Evolutionary conservation across 2,797 vertebrate genomes (phyloP), one percentile per base, ranked within the genome.

Genomic region (Spinibarbus caldwelli): DNA sequence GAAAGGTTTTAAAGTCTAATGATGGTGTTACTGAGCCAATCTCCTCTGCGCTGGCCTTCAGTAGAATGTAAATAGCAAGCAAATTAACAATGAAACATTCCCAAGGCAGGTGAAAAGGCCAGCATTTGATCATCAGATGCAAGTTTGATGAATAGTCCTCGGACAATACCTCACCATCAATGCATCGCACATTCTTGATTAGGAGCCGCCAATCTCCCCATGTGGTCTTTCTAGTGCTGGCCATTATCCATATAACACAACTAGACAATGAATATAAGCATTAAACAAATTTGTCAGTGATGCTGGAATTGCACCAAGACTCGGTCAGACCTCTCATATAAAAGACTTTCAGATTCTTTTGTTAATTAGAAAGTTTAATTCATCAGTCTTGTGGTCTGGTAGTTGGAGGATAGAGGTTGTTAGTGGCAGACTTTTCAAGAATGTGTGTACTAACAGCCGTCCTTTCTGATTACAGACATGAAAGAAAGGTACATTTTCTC

Each of bases 41-140:
- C 57, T 21, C 38, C 21, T 26, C 57, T 75, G 67, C 1, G 26
- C 41, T 31, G 59, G 45, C 78, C n/a, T 36, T 67, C 71, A 41
- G 26, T 38, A 36, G 23, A 76, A 76, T 49, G 72, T 66, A 76
- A 83, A 82, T 82, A 83, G 72, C 31, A 52, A 76, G 43, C 72
- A 83, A 52, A 83, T 83, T 67, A 83, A 76, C 7, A n/a, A 34
- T 47, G 59, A 75, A 66, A 83, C 66, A 76, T 76, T 38, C 41
- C 43, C 43, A 10, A 52, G 59, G 82, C 45, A 64, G 59, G 71
- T 83, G 43, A 34, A 83, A 83, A 75, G 14, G 15, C 26, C 57
- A 75, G 59, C 71, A 83, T 83, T 76, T 83, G 59, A 76, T 76
- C 82, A 83, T 67, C 71, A 75, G 43, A 67, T 66, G 34, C 59